Conservation (phyloP, 64 coral and sea anemone genomes). For the Hydrozoanthus tunicans region DNA sequence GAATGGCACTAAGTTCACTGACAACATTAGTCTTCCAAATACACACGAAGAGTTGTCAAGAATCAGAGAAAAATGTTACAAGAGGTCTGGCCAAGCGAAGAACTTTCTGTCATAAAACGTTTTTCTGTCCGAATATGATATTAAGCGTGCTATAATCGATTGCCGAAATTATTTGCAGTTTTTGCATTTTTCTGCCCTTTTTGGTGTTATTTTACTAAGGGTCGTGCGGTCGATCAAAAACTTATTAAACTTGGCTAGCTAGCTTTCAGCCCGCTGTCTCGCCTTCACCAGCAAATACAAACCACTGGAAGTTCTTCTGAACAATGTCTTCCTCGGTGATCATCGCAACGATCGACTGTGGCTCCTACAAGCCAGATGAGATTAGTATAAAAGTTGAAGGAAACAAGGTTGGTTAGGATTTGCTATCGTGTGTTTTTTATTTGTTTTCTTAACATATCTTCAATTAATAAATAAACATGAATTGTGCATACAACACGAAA, state of each 20-base stretch:
- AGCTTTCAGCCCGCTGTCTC: background rate
- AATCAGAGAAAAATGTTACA: background rate
- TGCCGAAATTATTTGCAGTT: slow-evolving; percentile 16
- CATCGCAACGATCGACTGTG: slow-evolving; percentile 36
- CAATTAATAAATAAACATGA: background rate
- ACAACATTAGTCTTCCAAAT: background rate
- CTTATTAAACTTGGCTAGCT: background rate
- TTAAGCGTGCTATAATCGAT: slow-evolving; percentile 1
- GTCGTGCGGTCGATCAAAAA: slow-evolving; percentile 28
- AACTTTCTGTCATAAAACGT: background rate
- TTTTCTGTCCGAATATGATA: slow-evolving; percentile 9
- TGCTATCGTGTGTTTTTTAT: background rate
- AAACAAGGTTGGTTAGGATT: slow-evolving; percentile 25
- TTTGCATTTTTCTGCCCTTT: slow-evolving; percentile 62
- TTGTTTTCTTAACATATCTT: background rate
- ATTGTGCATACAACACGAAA: too few species aligned
- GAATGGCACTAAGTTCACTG: background rate
- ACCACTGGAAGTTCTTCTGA: background rate
- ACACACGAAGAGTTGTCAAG: background rate
- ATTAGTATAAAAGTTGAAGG: slow-evolving; percentile 50
- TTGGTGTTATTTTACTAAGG: slow-evolving; percentile 12
- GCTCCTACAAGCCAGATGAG: slow-evolving; percentile 43
- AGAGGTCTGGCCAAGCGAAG: background rate
- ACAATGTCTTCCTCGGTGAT: slow-evolving; percentile 50
- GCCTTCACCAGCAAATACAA: slow-evolving; percentile 1